These are phyloP conservation scores for Acinonyx jubatus DNA, from an alignment of 2,113 vertebrate species.

Conservation along the genomic window DNA sequence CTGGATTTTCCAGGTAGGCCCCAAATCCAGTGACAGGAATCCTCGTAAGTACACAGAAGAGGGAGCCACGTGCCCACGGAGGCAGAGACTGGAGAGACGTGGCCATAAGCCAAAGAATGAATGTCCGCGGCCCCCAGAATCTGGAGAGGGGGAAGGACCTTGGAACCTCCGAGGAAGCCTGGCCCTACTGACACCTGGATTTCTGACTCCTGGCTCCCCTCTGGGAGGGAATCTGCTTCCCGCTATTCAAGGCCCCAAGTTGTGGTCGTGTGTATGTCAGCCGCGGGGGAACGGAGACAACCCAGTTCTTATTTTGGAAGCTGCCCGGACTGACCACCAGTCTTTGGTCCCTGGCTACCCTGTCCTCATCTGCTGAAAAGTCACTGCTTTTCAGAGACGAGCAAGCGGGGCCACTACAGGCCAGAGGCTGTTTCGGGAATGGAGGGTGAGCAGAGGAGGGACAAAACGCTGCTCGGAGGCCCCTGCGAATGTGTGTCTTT, in stretches of 20 bases:
- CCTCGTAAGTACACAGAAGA: rapidly evolving
- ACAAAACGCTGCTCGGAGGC: neutral
- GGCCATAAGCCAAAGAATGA: neutral
- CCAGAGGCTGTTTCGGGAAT: neutral
- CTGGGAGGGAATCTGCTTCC: neutral
- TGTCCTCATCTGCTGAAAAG: neutral
- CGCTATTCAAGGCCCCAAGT: rapidly evolving
- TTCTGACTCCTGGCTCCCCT: neutral
- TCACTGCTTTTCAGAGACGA: neutral
- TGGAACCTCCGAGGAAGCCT: rapidly evolving
- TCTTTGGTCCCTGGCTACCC: neutral
- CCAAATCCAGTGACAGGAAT: too few relatives aligned
- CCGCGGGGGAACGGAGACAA: rapidly evolving
- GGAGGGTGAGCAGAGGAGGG: neutral
- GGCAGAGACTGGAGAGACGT: rapidly evolving
- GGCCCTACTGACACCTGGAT: rapidly evolving
- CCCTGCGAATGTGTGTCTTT: neutral
- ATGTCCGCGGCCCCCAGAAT: neutral
- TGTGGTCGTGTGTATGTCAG: neutral
- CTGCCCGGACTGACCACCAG: neutral
- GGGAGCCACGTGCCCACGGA: rapidly evolving
- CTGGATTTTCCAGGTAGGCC: neutral
- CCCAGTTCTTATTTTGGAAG: neutral
- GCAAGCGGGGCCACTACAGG: rapidly evolving
- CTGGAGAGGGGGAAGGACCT: neutral